Base-by-base conservation (phyloP, 1,140 invertebrate genomes). In the Prorops nasuta region DNA sequence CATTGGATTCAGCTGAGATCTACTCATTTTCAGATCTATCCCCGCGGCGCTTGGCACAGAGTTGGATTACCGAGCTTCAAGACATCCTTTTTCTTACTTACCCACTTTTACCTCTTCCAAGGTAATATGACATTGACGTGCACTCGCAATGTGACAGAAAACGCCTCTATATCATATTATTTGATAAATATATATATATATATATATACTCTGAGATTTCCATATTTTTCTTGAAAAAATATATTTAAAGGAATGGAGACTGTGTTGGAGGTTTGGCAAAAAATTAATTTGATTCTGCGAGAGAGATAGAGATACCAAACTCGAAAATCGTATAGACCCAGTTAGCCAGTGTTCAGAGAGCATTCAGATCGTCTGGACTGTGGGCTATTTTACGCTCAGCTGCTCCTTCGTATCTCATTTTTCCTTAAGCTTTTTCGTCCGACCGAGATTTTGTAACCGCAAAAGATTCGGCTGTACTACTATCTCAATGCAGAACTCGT, bases 381-480 rank as follows among this genome's bases (percentile, higher is more conserved):
- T 31, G 51, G 53, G 61, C 67, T 71, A 72, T 71, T 76, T 74
- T 66, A 71, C 64, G 64, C 71, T 74, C 66, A 67, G 65, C 60
- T 71, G 64, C 69, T 56, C 63, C 55, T 54, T 70, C 68, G 66
- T 74, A 68, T 70, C 63, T 71, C 64, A 72, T 73, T 71, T 73
- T 72, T 67, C 61, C 49, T 45, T 28, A 55, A 54, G 58, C 41
- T 56, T 54, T 52, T 47, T 56, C 51, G 57, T 57, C 45, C 51
- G 47, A 40, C 44, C 36, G 18, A 32, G 44, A 35, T 42, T 56
- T 56, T 36, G 24, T 49, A 62, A 51, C 55, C 50, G 42, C 49
- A 16, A 40, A 58, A 35, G 28, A 60, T 60, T 49, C 42, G 32
- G 10, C 32, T 49, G 17, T 49, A 40, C 49, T 39, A 41, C 24